Conservation (phyloP, 2,797 vertebrate species). For the Gephyroberyx darwinii region DNA sequence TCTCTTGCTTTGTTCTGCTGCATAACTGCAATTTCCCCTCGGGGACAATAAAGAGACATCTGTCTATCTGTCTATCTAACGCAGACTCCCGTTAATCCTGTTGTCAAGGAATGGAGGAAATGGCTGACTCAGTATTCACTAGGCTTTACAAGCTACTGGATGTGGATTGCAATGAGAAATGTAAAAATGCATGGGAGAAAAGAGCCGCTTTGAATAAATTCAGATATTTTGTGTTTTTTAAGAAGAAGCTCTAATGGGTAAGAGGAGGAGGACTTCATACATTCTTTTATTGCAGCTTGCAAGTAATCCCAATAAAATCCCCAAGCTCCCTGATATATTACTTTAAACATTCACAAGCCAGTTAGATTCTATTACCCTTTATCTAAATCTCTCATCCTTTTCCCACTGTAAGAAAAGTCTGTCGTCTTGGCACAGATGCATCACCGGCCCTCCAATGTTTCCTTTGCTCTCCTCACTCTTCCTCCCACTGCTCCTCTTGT, state of each 20-base stretch:
- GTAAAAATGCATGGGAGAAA: neutral
- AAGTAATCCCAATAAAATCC: constrained; percentile 1
- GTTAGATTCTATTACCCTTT: neutral
- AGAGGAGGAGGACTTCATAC: no score
- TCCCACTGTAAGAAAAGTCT: constrained; percentile 19
- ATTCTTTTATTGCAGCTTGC: neutral
- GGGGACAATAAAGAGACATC: no score
- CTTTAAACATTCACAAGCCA: constrained; percentile 1
- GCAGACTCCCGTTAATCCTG: neutral
- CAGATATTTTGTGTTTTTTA: no score
- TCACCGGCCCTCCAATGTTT: constrained; percentile 14
- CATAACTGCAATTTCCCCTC: no score
- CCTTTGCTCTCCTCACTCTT: constrained; percentile 5
- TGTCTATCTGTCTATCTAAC: neutral
- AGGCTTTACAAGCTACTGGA: neutral
- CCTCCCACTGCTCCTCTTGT: constrained; percentile 6
- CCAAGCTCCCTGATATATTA: constrained; percentile 12
- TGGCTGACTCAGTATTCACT: neutral
- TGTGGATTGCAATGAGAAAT: constrained; percentile 1
- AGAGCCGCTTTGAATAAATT: no score
- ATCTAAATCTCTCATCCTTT: constrained; percentile 7
- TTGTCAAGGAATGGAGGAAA: neutral
- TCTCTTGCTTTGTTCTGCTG: no score
- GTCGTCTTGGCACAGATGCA: constrained; percentile 21
- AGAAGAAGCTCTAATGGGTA: no score